Evolutionary conservation across 2,888 invertebrate species (phyloP), one percentile per base, ranked within the genome.

Genomic region (Phyllotreta striolata): DNA sequence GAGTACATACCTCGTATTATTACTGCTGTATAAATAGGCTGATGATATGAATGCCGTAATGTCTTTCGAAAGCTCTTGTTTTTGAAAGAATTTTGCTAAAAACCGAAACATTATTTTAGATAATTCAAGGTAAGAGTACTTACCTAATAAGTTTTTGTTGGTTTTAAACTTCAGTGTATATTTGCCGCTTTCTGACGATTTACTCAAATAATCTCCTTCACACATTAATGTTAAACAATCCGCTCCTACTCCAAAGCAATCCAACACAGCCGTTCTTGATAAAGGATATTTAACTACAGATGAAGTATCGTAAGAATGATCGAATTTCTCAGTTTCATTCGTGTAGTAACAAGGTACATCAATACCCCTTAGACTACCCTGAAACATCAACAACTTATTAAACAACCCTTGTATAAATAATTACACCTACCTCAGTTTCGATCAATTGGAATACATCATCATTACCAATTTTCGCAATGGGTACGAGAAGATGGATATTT

Each of bases 21-120:
- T 68, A 8, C 62, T 24, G 37, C 59, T 66, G 12, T 35, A 56
- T 7, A 72, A 55, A 46, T 63, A 65, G 12, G 70, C 71, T 8
- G 66, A 62, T n/a, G 70, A 63, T 34, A 68, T 37, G 38, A 63
- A 71, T 7, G 67, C 69, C 6, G 72, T 13, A 9, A 67, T 56
- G 44, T 70, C 67, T 40, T 72, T 68, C 14, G 51, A 58, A 7
- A 46, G 37, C 24, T 70, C 66, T 24, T 66, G 63, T 6, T 43
- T 63, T 10, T 54, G 55, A 24, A 65, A 69, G 56, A 69, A 64
- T 39, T 64, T 47, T 12, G 49, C 70, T 72, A 43, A 55, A 68
- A 66, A 49, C n/a, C n/a, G n/a, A 34, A 14, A 40, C 14, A 12
- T 46, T 14, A 34, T 43, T n/a, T 55, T 13, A 54, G 60, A n/a